phyloP scores from a whole-genome alignment of 92 coral and sea anemone species.

The Zoanthus sociatus region DNA sequence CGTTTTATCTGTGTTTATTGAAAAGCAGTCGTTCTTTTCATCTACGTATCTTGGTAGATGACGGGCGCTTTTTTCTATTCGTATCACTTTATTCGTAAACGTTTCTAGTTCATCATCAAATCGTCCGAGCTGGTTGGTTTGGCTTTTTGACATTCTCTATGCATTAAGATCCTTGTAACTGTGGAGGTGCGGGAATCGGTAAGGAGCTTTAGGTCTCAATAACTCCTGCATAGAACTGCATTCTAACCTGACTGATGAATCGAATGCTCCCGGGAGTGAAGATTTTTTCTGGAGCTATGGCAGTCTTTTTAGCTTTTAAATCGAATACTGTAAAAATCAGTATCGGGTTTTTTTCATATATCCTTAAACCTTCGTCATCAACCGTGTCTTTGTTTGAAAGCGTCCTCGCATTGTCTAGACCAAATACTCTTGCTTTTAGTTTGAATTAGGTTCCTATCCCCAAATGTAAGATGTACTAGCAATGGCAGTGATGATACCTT shows the following conservation, averaged over 20 bases:
- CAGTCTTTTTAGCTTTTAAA: not conserved
- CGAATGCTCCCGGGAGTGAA: not conserved
- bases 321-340: not conserved
- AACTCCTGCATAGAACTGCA: not conserved
- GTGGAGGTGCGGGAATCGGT: not conserved
- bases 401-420: not conserved
- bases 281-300: not conserved
- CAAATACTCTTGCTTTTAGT: not conserved
- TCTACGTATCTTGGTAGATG: not conserved
- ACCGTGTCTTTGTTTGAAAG: not conserved
- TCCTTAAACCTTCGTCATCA: not conserved
- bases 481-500: not conserved
- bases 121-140: not conserved
- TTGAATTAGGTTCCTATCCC: not conserved
- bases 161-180: not conserved
- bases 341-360: not conserved
- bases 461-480: not conserved
- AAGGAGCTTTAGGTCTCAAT: not conserved
- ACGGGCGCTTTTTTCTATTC: not conserved
- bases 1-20: not conserved
- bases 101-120: constrained; percentile 20
- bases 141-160: not conserved
- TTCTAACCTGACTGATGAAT: not conserved
- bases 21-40: not conserved
- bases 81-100: constrained; percentile 21